Base-by-base conservation (phyloP, 2,113 vertebrate genomes). In the Fulmarus glacialis region DNA sequence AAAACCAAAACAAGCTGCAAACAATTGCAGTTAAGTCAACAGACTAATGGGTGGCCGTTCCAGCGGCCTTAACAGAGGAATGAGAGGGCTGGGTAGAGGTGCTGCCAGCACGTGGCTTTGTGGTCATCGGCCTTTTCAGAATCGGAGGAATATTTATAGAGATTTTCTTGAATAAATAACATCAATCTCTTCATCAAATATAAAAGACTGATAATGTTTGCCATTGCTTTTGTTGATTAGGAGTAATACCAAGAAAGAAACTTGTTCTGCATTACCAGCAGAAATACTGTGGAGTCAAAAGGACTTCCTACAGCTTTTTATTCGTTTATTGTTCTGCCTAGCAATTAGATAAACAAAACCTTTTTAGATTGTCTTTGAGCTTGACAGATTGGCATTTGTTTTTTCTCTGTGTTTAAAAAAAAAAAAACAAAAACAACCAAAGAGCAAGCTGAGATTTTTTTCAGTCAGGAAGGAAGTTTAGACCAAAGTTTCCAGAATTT, bases 371-470 rank as follows among this genome's bases (percentile, higher is more conserved):
- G 11, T 78, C 63, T 48, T 92, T 56, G 22, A 36, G 64, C 64
- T 77, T 56, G 81, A 91, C 81, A 93, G 73, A 64, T 89, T 91
- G 72, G 38, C 21, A 8, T 89, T 96, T 94, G 58, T 96, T 94
- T 93, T 92, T 92, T 77, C 38, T 63, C 53, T 89, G 36, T 71
- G 29, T 63, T 90, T 53, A 16, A 26, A 47, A 82, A 75, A 52
- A 14, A 21, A 32, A 24, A 43, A 43, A 26, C 12, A n/a, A 6
- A 4, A 22, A 43, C 15, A 45, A 42, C 3, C 50, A 77, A n/a
- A 24, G 50, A 52, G 21, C 18, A 66, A 43, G 23, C 42, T 52
- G 71, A 68, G 62, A 45, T 83, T 80, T 70, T 68, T 27, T 63
- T 80, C n/a, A 55, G 14, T 40, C 26, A 21, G 60, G 27, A 71